Evolutionary conservation across 2,797 vertebrate genomes (phyloP).

Genomic region (Myotis planiceps): DNA sequence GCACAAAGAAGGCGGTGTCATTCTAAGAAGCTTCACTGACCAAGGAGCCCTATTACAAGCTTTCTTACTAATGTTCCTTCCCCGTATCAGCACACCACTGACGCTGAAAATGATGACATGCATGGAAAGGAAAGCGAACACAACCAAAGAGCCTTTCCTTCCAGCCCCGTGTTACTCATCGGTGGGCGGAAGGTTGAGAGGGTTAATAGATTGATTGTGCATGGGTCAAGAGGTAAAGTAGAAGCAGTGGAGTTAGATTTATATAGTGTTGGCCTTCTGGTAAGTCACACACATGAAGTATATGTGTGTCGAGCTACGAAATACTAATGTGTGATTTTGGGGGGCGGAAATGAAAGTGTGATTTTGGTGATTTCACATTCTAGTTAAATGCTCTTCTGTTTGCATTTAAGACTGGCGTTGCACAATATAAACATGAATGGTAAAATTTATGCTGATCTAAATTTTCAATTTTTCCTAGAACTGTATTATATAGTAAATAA

Average conservation of each 20-base stretch:
- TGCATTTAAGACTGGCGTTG: background rate
- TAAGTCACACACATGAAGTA: background rate
- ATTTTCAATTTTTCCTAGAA: background rate
- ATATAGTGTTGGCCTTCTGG: background rate
- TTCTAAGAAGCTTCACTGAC: background rate
- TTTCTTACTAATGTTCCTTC: background rate
- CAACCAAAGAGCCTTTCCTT: background rate
- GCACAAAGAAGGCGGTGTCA: background rate
- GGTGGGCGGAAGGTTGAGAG: background rate
- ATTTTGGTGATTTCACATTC: background rate
- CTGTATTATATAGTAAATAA: background rate
- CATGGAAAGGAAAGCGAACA: background rate
- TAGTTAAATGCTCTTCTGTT: background rate
- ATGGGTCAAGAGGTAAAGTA: background rate
- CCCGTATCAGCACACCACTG: background rate
- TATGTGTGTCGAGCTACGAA: background rate
- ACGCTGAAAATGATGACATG: background rate
- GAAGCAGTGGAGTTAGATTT: background rate
- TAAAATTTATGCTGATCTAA: background rate
- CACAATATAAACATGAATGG: background rate
- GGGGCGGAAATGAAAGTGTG: background rate
- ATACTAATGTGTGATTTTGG: background rate
- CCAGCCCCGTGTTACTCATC: no score
- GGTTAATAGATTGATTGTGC: background rate
- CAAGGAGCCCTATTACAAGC: background rate